phyloP scores from a whole-genome alignment of 2,113 vertebrate genomes.

The Callipepla californica region DNA sequence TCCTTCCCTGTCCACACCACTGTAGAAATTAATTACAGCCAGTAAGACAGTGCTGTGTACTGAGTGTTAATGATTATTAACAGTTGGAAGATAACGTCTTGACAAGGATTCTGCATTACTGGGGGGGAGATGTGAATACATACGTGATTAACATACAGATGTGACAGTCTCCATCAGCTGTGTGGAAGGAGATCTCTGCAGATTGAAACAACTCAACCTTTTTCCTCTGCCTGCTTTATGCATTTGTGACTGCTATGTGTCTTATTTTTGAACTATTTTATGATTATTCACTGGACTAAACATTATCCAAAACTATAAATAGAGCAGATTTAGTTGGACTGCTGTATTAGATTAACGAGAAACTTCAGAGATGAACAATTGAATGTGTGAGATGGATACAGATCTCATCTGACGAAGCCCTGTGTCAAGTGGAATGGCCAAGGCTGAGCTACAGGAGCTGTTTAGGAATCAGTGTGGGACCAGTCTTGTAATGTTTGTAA shows the following conservation, averaged over 20 bases:
- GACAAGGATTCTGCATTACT: constrained; percentile 4
- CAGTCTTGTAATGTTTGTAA: background rate
- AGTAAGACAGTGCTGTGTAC: background rate
- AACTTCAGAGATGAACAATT: background rate
- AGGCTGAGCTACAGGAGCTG: background rate
- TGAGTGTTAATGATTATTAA: background rate
- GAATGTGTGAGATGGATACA: background rate
- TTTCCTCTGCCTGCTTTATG: background rate
- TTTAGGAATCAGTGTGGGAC: background rate
- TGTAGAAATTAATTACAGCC: background rate
- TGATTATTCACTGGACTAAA: background rate
- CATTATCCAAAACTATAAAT: background rate
- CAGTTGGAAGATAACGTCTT: background rate
- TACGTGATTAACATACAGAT: background rate
- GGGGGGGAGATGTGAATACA: background rate
- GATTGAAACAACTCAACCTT: background rate
- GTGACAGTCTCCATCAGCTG: background rate
- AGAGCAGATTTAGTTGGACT: background rate
- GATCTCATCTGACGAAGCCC: background rate
- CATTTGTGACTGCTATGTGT: background rate
- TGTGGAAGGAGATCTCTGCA: background rate
- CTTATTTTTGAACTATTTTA: background rate
- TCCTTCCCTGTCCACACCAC: background rate
- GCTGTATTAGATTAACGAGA: background rate
- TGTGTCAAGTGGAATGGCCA: background rate